Base-by-base conservation (phyloP, 1,140 invertebrate genomes). In the Chymomyza costata region DNA sequence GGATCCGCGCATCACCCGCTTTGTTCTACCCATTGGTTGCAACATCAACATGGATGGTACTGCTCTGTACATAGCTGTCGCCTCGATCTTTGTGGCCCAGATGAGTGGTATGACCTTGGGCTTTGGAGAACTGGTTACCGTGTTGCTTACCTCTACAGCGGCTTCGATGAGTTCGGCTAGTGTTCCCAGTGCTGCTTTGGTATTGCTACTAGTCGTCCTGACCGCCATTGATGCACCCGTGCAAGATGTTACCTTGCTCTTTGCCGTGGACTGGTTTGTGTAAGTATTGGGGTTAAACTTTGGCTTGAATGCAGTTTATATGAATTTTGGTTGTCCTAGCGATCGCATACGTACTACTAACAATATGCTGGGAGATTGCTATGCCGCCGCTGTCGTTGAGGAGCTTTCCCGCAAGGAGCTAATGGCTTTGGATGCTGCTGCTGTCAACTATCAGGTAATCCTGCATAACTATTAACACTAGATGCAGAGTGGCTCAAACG, bases 31-130 rank as follows among this genome's bases (percentile, higher is more conserved):
- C 0, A 94, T 97, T 58, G 95, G 95, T 14, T 94, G 93, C 73
- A 96, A 95, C 59, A 92, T 97, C 64, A 97, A 97, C 86, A 96
- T 96, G 92, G 95, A 98, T 80, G 97, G 97, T 7, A 97, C 96
- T 1, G 96, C 96, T 0, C 86, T 97, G 5, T 98, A 96, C 85
- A 91, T 97, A 10, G 90, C 94, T 0, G 90, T 95, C 0, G 94
- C 95, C 2, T 93, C 94, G 28, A 91, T 97, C 57, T 98, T 98
- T 85, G 92, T 98, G 28, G 95, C 95, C 28, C 96, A 97, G 86
- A 94, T 97, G 90, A 94, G 95, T 66, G 92, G 92, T 44, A 92
- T 95, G 65, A 85, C 87, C 13, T 86, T 97, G 11, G 91, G 92
- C 18, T 89, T 93, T 57, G 93, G 93, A 2, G 93, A 95, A 80